Conservation (phyloP, 2,888 invertebrate genomes). For the Cepaea hortensis region DNA sequence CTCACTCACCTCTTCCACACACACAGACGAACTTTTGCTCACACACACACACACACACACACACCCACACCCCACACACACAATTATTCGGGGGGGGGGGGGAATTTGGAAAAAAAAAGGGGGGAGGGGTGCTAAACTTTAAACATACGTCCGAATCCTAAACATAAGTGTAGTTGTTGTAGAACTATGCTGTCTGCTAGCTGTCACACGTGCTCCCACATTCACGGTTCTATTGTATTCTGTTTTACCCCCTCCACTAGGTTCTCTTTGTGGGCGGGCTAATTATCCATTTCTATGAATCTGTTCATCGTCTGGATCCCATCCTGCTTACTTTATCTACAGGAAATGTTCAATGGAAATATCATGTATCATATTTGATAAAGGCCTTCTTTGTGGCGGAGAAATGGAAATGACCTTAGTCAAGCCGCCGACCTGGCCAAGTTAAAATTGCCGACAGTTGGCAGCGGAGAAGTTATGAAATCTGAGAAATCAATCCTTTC, state of each 20-base stretch:
- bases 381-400: background rate
- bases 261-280: no score
- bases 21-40: background rate
- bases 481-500: constrained; percentile 34
- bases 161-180: no score
- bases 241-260: no score
- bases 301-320: background rate
- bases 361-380: constrained; percentile 5
- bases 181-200: no score
- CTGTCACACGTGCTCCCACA: no score
- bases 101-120: no score
- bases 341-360: no score
- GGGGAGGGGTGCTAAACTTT: no score
- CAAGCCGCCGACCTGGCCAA: background rate
- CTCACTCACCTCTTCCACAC: background rate
- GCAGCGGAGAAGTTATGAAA: constrained; percentile 21
- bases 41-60: background rate
- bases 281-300: background rate
- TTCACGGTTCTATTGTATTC: no score
- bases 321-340: background rate
- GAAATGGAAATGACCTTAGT: background rate
- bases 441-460: constrained; percentile 7
- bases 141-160: no score
- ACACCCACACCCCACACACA: background rate
- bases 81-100: background rate